Evolutionary conservation across 2,113 vertebrate species (phyloP).

Genomic region (Aphyosemion australe): DNA sequence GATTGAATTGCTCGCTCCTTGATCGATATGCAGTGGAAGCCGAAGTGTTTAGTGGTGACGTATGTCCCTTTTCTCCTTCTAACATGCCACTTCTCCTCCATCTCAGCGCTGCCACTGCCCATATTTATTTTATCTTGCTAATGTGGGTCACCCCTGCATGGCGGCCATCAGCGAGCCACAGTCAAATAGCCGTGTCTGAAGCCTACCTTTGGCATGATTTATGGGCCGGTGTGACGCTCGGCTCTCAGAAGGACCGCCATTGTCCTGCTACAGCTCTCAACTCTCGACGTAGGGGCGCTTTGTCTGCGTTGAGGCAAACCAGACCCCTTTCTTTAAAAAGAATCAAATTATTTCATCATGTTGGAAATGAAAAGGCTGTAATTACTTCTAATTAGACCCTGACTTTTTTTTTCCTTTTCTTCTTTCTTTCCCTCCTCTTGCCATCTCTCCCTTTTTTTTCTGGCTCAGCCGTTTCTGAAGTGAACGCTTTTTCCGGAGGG

Average conservation of each 20-base stretch:
- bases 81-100: slow-evolving; percentile 71
- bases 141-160: slow-evolving; percentile 81
- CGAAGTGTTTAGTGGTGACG: slow-evolving; percentile 63
- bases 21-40: slow-evolving; percentile 44
- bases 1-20: slow-evolving; percentile 59
- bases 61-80: slow-evolving; percentile 69
- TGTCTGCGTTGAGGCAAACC: slow-evolving; percentile 97
- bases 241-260: slow-evolving; percentile 89
- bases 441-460: slow-evolving; percentile 43
- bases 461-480: slow-evolving; percentile 81
- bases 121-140: slow-evolving; percentile 87
- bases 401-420: slow-evolving; percentile 82
- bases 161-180: slow-evolving; percentile 83
- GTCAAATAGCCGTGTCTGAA: slow-evolving; percentile 86
- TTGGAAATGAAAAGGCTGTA: slow-evolving; percentile 99
- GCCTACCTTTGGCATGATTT: slow-evolving; percentile 90
- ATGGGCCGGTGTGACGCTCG: slow-evolving; percentile 82
- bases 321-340: slow-evolving; percentile 96
- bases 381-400: slow-evolving; percentile 99
- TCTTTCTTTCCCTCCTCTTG: slow-evolving; percentile 47
- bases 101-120: slow-evolving; percentile 66
- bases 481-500: slow-evolving; percentile 90
- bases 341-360: slow-evolving; percentile 99
- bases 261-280: slow-evolving; percentile 91
- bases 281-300: slow-evolving; percentile 90